Evolutionary conservation across 2,797 vertebrate genomes (phyloP).

Genomic region (Squalus acanthias): DNA sequence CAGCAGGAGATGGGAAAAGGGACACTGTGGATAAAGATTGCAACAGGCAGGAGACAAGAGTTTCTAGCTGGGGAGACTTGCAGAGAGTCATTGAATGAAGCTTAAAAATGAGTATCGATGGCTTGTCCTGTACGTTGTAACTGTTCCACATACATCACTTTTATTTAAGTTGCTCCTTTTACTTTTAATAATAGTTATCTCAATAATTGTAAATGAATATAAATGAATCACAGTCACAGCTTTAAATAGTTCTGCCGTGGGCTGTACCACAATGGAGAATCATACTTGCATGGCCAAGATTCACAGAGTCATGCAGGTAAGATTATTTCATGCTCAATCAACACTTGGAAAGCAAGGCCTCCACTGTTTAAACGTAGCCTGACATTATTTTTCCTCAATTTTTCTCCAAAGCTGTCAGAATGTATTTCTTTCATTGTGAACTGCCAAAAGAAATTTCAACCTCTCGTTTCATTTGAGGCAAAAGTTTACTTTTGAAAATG

Average conservation of each 20-base stretch:
- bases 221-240: not conserved
- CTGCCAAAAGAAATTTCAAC: conserved; percentile 8
- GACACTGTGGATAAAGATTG: not conserved
- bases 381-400: not conserved
- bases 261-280: not conserved
- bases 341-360: not conserved
- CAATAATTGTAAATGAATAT: not conserved
- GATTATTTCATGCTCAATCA: conserved; percentile 5
- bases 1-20: not conserved
- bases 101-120: not conserved
- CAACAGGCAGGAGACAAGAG: not conserved
- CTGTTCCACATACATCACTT: not conserved
- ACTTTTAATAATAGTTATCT: not conserved
- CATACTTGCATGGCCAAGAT: not conserved
- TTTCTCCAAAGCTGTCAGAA: not conserved
- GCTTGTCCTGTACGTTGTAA: not conserved
- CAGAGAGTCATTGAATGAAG: not conserved
- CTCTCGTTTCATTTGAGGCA: not conserved
- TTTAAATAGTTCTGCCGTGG: not conserved
- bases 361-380: not conserved
- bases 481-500: not conserved
- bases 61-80: not conserved
- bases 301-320: not conserved
- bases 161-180: not conserved
- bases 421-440: not conserved